A percentile compares a stretch with the other conserved stretches of the same genome.
Conservation (phyloP, 1,140 invertebrate species). For the Aricia agestis region DNA sequence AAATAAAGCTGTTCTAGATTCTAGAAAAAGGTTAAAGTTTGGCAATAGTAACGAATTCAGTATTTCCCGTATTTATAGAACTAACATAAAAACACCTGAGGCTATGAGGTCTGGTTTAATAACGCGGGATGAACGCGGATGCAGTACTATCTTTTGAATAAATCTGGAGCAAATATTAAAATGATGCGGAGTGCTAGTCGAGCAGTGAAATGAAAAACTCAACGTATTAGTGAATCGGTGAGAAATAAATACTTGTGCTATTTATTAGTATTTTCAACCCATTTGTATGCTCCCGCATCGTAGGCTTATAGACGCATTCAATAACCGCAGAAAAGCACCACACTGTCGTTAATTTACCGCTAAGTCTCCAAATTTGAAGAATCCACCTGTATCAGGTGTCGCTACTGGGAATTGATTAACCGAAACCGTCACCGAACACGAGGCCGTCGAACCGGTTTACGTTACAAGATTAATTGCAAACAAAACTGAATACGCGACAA, state of each 20-base stretch:
- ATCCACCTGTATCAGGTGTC: conserved; percentile 1
- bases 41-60: not conserved
- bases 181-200: conserved; percentile 4
- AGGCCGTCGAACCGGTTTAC: conserved; percentile 4
- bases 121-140: conserved; percentile 5
- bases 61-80: not conserved
- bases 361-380: not conserved
- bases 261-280: not conserved
- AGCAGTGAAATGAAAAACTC: not conserved
- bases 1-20: no score
- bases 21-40: no score
- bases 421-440: conserved; percentile 4
- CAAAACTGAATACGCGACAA: conserved; percentile 38
- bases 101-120: conserved; percentile 2
- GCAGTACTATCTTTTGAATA: conserved; percentile 1
- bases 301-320: not conserved
- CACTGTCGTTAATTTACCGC: not conserved
- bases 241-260: not conserved
- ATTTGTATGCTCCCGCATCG: not conserved
- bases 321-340: not conserved
- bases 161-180: conserved; percentile 7
- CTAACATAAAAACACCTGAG: not conserved
- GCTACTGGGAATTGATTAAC: conserved; percentile 8
- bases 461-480: conserved; percentile 31
- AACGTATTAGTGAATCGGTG: not conserved